phyloP scores from a whole-genome alignment of 2,888 invertebrate genomes.

The Volucella inanis region DNA sequence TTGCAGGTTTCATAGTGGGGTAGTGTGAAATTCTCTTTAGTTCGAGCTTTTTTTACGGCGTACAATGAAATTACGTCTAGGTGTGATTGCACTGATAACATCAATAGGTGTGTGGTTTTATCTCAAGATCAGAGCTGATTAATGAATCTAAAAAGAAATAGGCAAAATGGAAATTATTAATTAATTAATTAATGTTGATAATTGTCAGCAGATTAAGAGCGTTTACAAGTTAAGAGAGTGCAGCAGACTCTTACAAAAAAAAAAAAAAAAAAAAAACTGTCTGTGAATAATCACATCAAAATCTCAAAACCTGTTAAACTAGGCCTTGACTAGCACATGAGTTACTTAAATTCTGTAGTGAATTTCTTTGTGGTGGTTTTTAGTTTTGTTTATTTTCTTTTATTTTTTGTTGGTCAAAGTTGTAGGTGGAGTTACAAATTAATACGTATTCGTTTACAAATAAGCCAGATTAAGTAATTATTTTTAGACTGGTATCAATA shows the following conservation, averaged over 20 bases:
- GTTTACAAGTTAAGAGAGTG: neutral
- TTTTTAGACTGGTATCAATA: no score
- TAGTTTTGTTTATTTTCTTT: no score
- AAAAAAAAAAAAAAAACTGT: no score
- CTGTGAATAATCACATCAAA: no score
- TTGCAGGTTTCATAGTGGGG: constrained; percentile 32
- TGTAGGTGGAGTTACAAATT: no score
- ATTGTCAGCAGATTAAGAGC: constrained; percentile 10
- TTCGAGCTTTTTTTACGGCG: constrained; percentile 27
- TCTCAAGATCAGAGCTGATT: constrained; percentile 22
- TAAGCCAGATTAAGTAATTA: no score
- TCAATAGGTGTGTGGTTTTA: constrained; percentile 18
- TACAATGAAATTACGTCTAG: neutral
- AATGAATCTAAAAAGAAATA: constrained; percentile 31
- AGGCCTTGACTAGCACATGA: no score
- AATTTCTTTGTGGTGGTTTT: no score
- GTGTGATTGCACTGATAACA: constrained; percentile 43
- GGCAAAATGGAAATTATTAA: neutral
- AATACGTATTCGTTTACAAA: no score
- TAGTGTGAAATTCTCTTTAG: neutral
- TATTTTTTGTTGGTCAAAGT: no score
- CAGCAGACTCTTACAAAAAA: neutral
- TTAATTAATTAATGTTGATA: neutral
- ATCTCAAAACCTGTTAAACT: neutral
- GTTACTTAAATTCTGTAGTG: no score